Evolutionary conservation across 2,888 invertebrate genomes (phyloP).

Genomic region (Sclerodermus sp.): DNA sequence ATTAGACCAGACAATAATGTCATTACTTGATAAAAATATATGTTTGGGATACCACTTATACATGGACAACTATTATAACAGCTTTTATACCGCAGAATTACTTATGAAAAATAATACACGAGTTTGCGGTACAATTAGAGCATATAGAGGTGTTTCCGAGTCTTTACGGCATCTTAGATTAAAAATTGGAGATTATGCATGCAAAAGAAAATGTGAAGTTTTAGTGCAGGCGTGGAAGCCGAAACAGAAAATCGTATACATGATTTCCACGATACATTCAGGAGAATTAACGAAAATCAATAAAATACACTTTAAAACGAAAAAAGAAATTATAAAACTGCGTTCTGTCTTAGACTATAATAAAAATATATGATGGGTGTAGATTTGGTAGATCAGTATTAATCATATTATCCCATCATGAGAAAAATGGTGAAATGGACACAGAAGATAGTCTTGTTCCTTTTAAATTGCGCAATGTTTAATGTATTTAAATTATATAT

Average conservation of each 20-base stretch:
- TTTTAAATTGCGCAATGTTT: conserved; percentile 10
- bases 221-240: conserved; percentile 10
- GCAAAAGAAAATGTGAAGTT: conserved; percentile 7
- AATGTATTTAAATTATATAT: conserved; percentile 13
- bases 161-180: conserved; percentile 6
- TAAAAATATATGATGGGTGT: conserved; percentile 12
- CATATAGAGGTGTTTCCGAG: conserved; percentile 12
- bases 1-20: conserved; percentile 7
- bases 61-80: conserved; percentile 15
- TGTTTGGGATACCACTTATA: neutral
- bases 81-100: conserved; percentile 8
- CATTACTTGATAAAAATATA: conserved; percentile 2
- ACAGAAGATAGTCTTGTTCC: conserved; percentile 10
- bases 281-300: conserved; percentile 3
- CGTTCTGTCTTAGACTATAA: conserved; percentile 8
- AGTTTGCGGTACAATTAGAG: conserved; percentile 10
- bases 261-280: conserved; percentile 9
- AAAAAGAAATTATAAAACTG: conserved; percentile 11
- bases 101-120: conserved; percentile 8
- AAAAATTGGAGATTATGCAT: conserved; percentile 8
- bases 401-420: conserved; percentile 10
- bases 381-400: conserved; percentile 13
- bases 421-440: conserved; percentile 8
- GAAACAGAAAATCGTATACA: conserved; percentile 5
- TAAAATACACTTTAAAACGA: conserved; percentile 11